phyloP scores from a whole-genome alignment of 1,140 invertebrate species.

The Vollenhovia emeryi region DNA sequence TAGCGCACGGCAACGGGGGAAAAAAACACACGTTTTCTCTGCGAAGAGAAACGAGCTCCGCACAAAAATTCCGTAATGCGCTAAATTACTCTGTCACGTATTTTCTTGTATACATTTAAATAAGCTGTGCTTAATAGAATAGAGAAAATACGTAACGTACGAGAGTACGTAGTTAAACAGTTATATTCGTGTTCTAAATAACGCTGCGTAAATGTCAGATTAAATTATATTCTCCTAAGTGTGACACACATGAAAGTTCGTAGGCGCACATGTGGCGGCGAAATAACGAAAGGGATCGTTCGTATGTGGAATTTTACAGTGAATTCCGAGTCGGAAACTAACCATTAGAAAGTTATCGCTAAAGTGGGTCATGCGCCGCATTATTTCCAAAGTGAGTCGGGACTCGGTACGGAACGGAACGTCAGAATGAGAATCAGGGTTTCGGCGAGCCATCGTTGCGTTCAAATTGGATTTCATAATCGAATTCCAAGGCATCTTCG shows the following conservation, averaged over 20 bases:
- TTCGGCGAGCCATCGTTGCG: not conserved
- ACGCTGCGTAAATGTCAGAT: not conserved
- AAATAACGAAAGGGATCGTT: not conserved
- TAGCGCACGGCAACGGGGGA: not conserved
- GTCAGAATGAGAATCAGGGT: constrained; percentile 37
- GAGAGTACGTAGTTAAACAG: not conserved
- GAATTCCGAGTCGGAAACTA: not conserved
- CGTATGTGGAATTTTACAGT: not conserved
- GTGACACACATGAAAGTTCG: not conserved
- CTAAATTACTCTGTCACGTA: not conserved
- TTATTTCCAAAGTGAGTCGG: not conserved
- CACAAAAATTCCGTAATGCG: not conserved
- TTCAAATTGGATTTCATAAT: constrained; percentile 44
- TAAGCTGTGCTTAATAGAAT: not conserved
- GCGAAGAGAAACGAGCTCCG: not conserved
- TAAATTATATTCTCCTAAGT: not conserved
- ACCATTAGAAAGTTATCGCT: not conserved
- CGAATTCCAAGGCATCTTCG: constrained; percentile 34
- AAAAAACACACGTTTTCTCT: not conserved
- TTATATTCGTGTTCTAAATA: not conserved
- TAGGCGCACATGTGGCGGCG: too few relatives aligned
- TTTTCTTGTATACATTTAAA: not conserved
- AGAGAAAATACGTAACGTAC: not conserved
- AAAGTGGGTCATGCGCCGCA: not conserved
- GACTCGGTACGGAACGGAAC: not conserved